These are phyloP conservation scores for Seriola dumerili DNA, from an alignment of 2,113 vertebrate species.

Conservation along the genomic window DNA sequence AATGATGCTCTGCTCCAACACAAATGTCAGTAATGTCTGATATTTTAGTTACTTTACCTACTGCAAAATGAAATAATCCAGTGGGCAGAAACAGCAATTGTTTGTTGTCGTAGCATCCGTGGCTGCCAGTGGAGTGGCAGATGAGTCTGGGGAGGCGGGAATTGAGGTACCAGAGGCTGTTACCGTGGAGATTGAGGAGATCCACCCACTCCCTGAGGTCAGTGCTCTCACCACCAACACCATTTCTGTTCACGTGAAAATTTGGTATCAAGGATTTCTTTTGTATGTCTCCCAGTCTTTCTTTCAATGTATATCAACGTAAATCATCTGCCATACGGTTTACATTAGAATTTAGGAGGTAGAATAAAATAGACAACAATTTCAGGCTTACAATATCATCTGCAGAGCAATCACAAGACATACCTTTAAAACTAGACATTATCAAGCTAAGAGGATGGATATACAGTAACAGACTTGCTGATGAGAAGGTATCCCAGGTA, in stretches of 20 bases:
- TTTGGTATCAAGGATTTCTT: no score
- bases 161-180: slow-evolving; percentile 87
- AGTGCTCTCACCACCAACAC: background rate
- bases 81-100: background rate
- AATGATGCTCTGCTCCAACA: no score
- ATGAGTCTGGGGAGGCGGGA: slow-evolving; percentile 62
- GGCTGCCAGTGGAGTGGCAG: slow-evolving; percentile 50
- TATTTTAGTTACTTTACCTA: background rate
- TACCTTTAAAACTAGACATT: background rate
- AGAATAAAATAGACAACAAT: background rate
- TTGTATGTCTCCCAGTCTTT: no score
- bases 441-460: background rate
- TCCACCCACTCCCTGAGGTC: slow-evolving; percentile 92
- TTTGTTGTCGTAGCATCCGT: slow-evolving; percentile 1
- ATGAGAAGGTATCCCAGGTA: background rate
- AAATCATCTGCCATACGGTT: background rate
- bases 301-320: no score
- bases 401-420: background rate
- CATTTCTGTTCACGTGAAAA: no score
- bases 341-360: background rate
- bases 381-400: background rate
- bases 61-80: background rate
- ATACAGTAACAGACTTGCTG: background rate
- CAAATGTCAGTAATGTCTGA: background rate
- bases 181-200: slow-evolving; percentile 90